Evolutionary conservation across 1,140 invertebrate genomes (phyloP), one percentile per base, ranked within the genome.

Genomic region (Tribolium madens): DNA sequence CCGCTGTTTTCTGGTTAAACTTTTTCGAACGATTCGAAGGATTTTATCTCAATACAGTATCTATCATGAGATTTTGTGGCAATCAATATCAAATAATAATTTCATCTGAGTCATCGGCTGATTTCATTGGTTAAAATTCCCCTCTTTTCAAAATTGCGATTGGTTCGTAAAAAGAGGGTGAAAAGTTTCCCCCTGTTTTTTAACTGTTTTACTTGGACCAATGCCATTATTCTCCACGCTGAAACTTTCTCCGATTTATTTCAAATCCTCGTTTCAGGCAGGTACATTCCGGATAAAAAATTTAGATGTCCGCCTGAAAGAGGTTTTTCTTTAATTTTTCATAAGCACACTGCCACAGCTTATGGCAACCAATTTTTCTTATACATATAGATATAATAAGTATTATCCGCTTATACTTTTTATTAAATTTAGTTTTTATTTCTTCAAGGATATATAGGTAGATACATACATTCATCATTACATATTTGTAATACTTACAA

Each of bases 181-280:
- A 74, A 76, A 70, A 78, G 36, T 73, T 79, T 78, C 70, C 79
- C 81, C 80, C 76, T 80, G 77, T 82, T 82, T 82, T 82, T 82
- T 82, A 82, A 71, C 57, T 78, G 76, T 81, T 82, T 82, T 81
- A 79, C n/a, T 36, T 64, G n/a, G 68, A 74, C 81, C 81, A 82
- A 82, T 82, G 48, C 47, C 57, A 64, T 64, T 64, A 64, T 64
- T 57, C 12, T 36, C 2, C 10, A 31, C 46, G 0, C 48, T 53
- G 71, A 57, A 73, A 52, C 46, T 52, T 73, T 52, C 46, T 18
- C 50, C 31, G 50, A 17, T 73, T 52, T 33, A 33, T 53, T 52
- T 50, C 47, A 57, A 52, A 50, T 42, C 71, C 10, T 53, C 26
- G 47, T 21, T 57, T 10, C 26, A 12, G 9, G 2, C 18, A 21